Base-by-base conservation (phyloP, 2,888 invertebrate species). In the Watsonalla binaria region DNA sequence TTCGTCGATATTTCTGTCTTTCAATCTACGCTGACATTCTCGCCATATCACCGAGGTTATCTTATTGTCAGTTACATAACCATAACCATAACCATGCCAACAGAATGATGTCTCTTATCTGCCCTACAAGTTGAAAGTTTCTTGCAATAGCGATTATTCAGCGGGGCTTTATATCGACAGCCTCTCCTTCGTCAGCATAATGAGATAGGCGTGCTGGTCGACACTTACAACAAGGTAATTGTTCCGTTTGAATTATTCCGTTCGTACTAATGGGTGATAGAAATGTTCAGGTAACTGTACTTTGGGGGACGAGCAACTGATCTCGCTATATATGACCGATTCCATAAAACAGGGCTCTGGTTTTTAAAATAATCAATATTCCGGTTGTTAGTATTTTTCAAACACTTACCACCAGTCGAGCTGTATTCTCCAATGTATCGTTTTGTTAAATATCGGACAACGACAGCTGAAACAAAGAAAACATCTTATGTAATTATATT, bases 361-460 rank as follows among this genome's bases (percentile, higher is more conserved):
- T n/a, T n/a, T n/a, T n/a, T n/a, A n/a, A n/a, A n/a, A n/a, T n/a
- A n/a, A n/a, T n/a, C n/a, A n/a, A n/a, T n/a, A n/a, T n/a, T n/a
- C n/a, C n/a, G n/a, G n/a, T n/a, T n/a, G n/a, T n/a, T n/a, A n/a
- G n/a, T n/a, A n/a, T 56, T 48, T 50, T 52, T 51, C 57, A 59
- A 66, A 58, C 60, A 78, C 94, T 94, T 77, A 95, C 95, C 95
- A 77, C 94, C 94, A 59, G 94, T 94, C 50, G 95, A 95, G 82
- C 95, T 95, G 91, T 95, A 95, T 89, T 95, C 95, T 57, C 95
- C 95, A 71, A 95, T 95, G 78, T 95, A 95, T 63, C 95, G 92
- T 84, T 94, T 95, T 59, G 95, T 95, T 74, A 95, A 85, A 82
- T 95, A 95, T 68, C 95, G 93, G 64, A 95, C 95, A 60, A 94